These are phyloP conservation scores for Nanorana parkeri DNA, from an alignment of 2,113 vertebrate species.

Conservation along the genomic window DNA sequence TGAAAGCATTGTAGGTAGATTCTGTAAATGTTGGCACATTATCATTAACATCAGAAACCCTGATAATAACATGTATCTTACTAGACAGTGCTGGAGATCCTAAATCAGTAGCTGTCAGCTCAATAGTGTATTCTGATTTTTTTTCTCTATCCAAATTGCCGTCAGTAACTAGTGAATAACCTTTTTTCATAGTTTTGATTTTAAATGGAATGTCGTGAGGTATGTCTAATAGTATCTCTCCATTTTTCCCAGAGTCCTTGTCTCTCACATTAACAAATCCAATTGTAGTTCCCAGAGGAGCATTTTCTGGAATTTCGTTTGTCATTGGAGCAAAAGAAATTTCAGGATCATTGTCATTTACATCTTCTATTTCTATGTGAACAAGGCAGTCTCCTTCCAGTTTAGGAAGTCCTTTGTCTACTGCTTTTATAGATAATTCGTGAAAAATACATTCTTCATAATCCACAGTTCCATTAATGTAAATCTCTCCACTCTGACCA, in stretches of 20 bases:
- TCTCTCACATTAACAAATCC: slow-evolving; percentile 76
- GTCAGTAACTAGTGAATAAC: slow-evolving; percentile 63
- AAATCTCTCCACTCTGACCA: slow-evolving; percentile 72
- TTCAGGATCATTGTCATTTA: slow-evolving; percentile 81
- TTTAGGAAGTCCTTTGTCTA: slow-evolving; percentile 73
- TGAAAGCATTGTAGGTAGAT: too few species aligned
- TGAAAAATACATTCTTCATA: slow-evolving; percentile 73
- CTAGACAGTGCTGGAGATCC: too few species aligned
- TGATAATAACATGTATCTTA: too few species aligned
- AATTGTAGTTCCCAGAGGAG: slow-evolving; percentile 71
- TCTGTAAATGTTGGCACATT: too few species aligned
- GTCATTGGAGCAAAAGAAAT: slow-evolving; percentile 65
- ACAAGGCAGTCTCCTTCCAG: slow-evolving; percentile 77
- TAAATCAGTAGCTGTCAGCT: too few species aligned
- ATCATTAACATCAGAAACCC: too few species aligned
- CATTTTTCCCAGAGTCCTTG: slow-evolving; percentile 74
- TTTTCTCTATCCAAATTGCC: slow-evolving; percentile 62
- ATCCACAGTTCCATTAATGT: slow-evolving; percentile 73
- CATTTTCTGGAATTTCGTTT: slow-evolving; percentile 75
- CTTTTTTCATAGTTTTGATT: slow-evolving; percentile 57
- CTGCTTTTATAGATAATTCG: slow-evolving; percentile 78
- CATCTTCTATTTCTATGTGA: slow-evolving; percentile 74
- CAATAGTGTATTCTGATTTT: not conserved
- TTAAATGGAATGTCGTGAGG: not conserved
- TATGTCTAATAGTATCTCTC: slow-evolving; percentile 49